Conservation (phyloP, 2,113 vertebrate species). For the Panurus biarmicus region DNA sequence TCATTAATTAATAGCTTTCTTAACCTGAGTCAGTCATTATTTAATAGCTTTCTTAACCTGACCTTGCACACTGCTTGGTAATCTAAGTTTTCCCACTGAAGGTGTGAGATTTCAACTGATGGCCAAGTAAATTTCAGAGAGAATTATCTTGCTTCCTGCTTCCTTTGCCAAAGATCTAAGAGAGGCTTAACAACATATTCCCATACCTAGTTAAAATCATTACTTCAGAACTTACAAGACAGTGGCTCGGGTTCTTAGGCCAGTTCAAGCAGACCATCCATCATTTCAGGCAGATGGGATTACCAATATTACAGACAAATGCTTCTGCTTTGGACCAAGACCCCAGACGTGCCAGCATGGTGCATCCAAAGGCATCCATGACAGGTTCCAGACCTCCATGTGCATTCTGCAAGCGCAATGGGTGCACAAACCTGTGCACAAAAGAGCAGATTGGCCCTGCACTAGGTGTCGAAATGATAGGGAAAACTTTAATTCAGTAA, state of each 20-base stretch:
- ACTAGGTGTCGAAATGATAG: background rate
- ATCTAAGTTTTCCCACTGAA: background rate
- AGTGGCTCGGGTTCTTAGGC: background rate
- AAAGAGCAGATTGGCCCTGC: background rate
- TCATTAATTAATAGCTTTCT: background rate
- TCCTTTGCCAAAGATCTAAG: background rate
- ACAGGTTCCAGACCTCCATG: background rate
- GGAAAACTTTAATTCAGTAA: background rate
- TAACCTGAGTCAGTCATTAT: background rate
- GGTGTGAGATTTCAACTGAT: background rate
- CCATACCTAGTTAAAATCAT: background rate
- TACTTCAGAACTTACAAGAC: background rate
- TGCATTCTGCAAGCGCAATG: background rate
- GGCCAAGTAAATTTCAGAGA: background rate
- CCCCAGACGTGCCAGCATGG: fast-evolving
- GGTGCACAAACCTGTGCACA: background rate
- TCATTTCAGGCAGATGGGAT: background rate
- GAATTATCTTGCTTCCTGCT: background rate
- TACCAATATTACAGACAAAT: background rate
- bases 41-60: background rate
- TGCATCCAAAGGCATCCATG: background rate
- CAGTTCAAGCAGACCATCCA: background rate
- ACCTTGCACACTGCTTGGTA: background rate
- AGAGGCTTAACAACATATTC: background rate
- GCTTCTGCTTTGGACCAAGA: background rate